Conservation (phyloP, 2,888 invertebrate genomes). For the Phyllotreta striolata region DNA sequence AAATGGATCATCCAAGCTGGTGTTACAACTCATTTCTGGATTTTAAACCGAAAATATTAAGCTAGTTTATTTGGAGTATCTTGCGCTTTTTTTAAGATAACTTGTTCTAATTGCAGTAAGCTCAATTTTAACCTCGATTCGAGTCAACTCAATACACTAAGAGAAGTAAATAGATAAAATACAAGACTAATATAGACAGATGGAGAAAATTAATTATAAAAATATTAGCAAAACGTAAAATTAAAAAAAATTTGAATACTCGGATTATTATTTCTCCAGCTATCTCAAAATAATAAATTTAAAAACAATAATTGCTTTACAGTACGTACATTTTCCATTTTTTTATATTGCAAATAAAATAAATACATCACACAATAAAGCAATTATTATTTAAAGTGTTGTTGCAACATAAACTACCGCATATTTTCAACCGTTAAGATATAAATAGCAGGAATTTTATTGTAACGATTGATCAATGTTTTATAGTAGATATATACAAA, state of each 20-base stretch:
- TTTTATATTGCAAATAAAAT: background rate
- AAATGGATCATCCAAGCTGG: too few relatives aligned
- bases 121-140: too few relatives aligned
- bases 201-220: constrained; percentile 10
- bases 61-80: too few relatives aligned
- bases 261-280: constrained; percentile 7
- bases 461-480: constrained; percentile 6
- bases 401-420: constrained; percentile 17
- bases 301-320: constrained; percentile 13
- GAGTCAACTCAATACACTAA: too few relatives aligned
- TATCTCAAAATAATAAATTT: constrained; percentile 13
- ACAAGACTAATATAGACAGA: constrained; percentile 6
- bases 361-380: constrained; percentile 11
- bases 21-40: too few relatives aligned
- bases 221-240: too few relatives aligned
- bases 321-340: background rate
- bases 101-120: too few relatives aligned
- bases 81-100: too few relatives aligned
- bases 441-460: background rate
- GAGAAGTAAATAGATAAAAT: background rate
- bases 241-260: background rate
- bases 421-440: constrained; percentile 16
- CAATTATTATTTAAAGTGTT: constrained; percentile 11
- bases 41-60: too few relatives aligned
- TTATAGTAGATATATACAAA: constrained; percentile 14